Conservation (phyloP, 2,888 invertebrate genomes). For the Eugnorisma glareosa region DNA sequence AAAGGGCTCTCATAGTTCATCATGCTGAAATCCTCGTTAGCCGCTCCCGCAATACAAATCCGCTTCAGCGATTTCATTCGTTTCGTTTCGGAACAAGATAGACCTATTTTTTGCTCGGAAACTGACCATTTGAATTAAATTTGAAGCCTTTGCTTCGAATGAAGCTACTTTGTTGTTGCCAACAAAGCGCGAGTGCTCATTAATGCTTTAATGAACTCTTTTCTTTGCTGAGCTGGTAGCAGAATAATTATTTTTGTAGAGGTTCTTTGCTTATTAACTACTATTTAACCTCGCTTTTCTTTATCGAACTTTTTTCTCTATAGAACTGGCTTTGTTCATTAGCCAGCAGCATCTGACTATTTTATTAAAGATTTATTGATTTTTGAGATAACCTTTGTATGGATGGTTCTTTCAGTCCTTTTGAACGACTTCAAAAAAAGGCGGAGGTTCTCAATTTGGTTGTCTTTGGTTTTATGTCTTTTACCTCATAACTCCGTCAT, state of each 20-base stretch:
- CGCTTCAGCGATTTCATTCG: slow-evolving; percentile 84
- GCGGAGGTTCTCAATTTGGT: too few species aligned
- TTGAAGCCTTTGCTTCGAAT: slow-evolving; percentile 50
- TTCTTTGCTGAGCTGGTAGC: slow-evolving; percentile 33
- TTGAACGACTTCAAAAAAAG: background rate
- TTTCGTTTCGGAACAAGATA: slow-evolving; percentile 72
- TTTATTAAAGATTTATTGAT: background rate
- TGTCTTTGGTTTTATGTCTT: too few species aligned
- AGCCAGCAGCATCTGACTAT: background rate
- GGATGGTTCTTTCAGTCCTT: background rate
- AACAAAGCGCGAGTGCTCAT: slow-evolving; percentile 40
- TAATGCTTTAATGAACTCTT: slow-evolving; percentile 49
- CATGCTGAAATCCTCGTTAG: slow-evolving; percentile 85
- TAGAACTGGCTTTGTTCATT: background rate
- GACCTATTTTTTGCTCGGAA: slow-evolving; percentile 76
- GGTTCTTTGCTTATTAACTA: slow-evolving; percentile 36
- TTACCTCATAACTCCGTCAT: too few species aligned
- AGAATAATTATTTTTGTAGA: slow-evolving; percentile 37
- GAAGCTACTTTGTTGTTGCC: slow-evolving; percentile 42
- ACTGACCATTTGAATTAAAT: slow-evolving; percentile 74
- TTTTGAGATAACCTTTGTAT: too few species aligned
- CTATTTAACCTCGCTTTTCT: slow-evolving; percentile 32
- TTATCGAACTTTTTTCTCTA: slow-evolving; percentile 16
- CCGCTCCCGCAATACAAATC: slow-evolving; percentile 84
- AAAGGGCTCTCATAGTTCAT: slow-evolving; percentile 81